phyloP scores from a whole-genome alignment of 2,113 vertebrate species.

The Varanus komodoensis region DNA sequence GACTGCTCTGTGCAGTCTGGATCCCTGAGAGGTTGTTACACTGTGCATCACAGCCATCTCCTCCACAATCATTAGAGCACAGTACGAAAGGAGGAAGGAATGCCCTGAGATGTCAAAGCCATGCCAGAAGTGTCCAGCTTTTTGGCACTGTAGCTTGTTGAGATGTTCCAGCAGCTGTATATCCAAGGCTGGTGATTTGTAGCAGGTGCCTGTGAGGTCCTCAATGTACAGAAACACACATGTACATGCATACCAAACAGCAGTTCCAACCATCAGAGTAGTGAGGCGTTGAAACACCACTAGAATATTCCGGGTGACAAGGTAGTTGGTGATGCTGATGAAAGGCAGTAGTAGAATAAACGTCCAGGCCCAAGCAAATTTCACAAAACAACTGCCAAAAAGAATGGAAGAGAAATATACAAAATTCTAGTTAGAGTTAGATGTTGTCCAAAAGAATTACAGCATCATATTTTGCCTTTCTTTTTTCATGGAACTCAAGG shows the following conservation, averaged over 20 bases:
- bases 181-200: conserved; percentile 21
- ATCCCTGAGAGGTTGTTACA: conserved; percentile 66
- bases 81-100: conserved; percentile 93
- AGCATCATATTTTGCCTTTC: neutral
- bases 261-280: conserved; percentile 85
- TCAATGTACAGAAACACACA: conserved; percentile 86
- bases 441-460: neutral
- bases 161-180: conserved; percentile 50
- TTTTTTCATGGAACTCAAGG: too few relatives aligned
- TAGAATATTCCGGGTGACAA: conserved; percentile 64
- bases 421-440: neutral
- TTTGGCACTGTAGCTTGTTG: conserved; percentile 82
- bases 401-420: neutral
- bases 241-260: conserved; percentile 88
- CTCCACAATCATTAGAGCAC: conserved; percentile 89
- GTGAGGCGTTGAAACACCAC: conserved; percentile 80
- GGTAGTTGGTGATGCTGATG: conserved; percentile 84
- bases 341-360: conserved; percentile 92
- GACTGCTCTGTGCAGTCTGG: conserved; percentile 67
- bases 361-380: conserved; percentile 96
- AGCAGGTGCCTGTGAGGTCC: conserved; percentile 86
- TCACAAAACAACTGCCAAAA: conserved; percentile 91
- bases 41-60: conserved; percentile 84
- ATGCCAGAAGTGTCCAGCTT: conserved; percentile 82
- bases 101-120: conserved; percentile 96